A percentile compares a stretch with the other conserved stretches of the same genome.
Conservation (phyloP, 2,888 invertebrate genomes). For the Tethea ocularis region DNA sequence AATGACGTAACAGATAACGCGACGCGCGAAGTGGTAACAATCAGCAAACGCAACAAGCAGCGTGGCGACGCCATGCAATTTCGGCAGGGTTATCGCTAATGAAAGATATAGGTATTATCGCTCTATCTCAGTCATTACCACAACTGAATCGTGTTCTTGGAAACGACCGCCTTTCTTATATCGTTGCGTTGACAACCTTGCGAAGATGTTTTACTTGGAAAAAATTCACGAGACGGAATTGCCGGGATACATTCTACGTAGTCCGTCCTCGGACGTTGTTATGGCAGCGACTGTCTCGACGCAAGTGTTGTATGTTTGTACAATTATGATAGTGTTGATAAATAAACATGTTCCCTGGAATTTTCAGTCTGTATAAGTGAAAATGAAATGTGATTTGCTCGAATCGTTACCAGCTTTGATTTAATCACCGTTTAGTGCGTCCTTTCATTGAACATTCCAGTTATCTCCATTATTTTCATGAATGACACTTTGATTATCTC, state of each 20-base stretch:
- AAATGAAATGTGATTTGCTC: neutral
- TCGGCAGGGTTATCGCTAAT: slow-evolving; percentile 31
- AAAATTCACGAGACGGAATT: slow-evolving; percentile 56
- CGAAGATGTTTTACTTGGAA: slow-evolving; percentile 53
- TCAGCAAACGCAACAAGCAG: neutral
- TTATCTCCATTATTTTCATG: neutral
- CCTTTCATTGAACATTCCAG: neutral
- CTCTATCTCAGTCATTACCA: slow-evolving; percentile 47
- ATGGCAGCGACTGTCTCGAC: slow-evolving; percentile 28
- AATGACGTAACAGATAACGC: neutral
- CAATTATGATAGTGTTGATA: slow-evolving; percentile 6
- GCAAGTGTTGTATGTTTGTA: slow-evolving; percentile 8
- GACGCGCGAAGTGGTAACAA: neutral
- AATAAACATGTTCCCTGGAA: slow-evolving; percentile 3
- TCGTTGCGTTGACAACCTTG: slow-evolving; percentile 60
- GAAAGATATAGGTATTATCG: slow-evolving; percentile 52
- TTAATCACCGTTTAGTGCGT: neutral
- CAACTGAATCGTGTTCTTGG: slow-evolving; percentile 47
- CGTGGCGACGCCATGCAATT: neutral
- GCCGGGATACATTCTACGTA: slow-evolving; percentile 46
- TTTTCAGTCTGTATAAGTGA: neutral
- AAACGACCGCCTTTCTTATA: slow-evolving; percentile 54
- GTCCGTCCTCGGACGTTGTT: slow-evolving; percentile 27
- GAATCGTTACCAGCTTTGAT: neutral
- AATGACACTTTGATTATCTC: neutral